phyloP scores from a whole-genome alignment of 53 echinoderm and acorn worm species.

The Mesocentrotus franciscanus region DNA sequence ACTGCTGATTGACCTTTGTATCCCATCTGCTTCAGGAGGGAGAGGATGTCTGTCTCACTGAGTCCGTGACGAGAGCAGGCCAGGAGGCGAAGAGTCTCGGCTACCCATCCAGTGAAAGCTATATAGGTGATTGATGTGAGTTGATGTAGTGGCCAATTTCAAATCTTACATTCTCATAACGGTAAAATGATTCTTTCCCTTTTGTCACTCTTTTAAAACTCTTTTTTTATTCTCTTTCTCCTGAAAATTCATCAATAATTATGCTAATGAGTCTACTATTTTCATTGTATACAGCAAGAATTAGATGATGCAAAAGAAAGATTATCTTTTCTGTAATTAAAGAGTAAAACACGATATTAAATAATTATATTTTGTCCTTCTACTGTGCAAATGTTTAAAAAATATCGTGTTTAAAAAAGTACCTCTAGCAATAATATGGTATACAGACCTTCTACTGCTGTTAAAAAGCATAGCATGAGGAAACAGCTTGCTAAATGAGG shows the following conservation, averaged over 20 bases:
- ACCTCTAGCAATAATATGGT: too few relatives aligned
- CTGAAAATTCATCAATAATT: neutral
- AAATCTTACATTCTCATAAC: neutral
- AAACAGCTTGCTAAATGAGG: too few relatives aligned
- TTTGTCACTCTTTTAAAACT: neutral
- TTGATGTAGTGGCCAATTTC: neutral
- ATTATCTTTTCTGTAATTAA: neutral
- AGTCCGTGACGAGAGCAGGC: constrained; percentile 95
- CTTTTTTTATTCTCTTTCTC: neutral
- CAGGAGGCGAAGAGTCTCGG: constrained; percentile 84
- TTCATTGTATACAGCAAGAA: neutral
- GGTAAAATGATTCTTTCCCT: neutral
- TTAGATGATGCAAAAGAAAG: neutral
- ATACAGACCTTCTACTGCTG: too few relatives aligned
- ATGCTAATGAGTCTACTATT: neutral
- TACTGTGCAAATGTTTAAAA: too few relatives aligned
- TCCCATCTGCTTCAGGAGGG: constrained; percentile 83
- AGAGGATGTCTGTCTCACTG: constrained; percentile 82
- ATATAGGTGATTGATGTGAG: neutral
- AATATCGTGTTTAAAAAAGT: too few relatives aligned
- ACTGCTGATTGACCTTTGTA: constrained; percentile 84
- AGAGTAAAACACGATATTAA: neutral
- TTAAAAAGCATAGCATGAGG: too few relatives aligned
- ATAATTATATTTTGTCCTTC: too few relatives aligned
- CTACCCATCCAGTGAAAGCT: constrained; percentile 92